Evolutionary conservation across 2,113 vertebrate genomes (phyloP).

Genomic region (Nycticryphes semicollaris): DNA sequence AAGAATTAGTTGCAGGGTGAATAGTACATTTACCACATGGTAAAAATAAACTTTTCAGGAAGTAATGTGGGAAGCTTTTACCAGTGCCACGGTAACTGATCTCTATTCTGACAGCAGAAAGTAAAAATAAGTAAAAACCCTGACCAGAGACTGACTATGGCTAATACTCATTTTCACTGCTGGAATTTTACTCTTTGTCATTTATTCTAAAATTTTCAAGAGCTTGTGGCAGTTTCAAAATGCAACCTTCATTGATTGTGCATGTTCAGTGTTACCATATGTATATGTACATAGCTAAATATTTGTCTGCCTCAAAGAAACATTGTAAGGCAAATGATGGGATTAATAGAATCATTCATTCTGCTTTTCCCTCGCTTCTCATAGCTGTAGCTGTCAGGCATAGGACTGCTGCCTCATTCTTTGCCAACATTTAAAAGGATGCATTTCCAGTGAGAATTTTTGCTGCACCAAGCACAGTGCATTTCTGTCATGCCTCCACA

Average conservation of each 20-base stretch:
- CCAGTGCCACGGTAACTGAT: background rate
- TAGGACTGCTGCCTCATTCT: background rate
- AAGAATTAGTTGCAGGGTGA: conserved; percentile 26
- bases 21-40: background rate
- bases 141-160: background rate
- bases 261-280: background rate
- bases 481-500: background rate
- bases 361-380: background rate
- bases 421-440: background rate
- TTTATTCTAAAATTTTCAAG: background rate
- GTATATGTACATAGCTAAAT: background rate
- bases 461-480: background rate
- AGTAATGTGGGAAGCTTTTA: conserved; percentile 2
- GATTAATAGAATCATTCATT: background rate
- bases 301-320: background rate
- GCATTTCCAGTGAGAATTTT: background rate
- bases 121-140: background rate
- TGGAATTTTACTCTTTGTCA: background rate
- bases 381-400: background rate
- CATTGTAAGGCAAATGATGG: background rate
- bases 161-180: background rate
- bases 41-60: conserved; percentile 24
- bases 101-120: background rate
- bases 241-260: background rate
- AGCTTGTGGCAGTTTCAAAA: background rate